phyloP scores from a whole-genome alignment of 2,888 invertebrate genomes.

The Phortica magna region DNA sequence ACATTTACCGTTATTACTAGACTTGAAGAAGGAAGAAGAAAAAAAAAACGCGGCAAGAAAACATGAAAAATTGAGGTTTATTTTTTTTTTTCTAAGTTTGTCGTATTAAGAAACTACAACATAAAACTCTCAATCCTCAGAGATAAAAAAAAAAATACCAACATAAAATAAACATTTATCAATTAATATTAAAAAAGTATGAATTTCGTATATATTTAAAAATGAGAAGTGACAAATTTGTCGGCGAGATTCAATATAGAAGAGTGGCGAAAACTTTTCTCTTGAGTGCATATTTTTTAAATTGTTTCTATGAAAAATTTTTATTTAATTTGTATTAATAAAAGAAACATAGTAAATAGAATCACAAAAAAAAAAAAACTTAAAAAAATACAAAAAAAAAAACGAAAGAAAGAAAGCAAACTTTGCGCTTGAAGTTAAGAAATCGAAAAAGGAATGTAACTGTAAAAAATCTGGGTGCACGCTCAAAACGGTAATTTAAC shows the following conservation, averaged over 20 bases:
- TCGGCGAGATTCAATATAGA: conserved; percentile 33
- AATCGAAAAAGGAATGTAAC: not conserved
- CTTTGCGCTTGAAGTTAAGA: conserved; percentile 3
- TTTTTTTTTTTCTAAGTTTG: conserved; percentile 19
- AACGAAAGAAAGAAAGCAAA: not conserved
- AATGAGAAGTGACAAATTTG: conserved; percentile 42
- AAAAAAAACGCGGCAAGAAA: conserved; percentile 28
- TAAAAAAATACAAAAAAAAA: conserved; percentile 48
- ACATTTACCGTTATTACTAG: conserved; percentile 55
- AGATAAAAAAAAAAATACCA: conserved; percentile 44
- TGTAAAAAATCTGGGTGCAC: conserved; percentile 44
- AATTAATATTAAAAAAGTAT: conserved; percentile 46
- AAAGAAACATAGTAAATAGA: conserved; percentile 31
- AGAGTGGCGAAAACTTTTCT: conserved; percentile 34
- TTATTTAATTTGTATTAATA: conserved; percentile 61
- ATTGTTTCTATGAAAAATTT: conserved; percentile 44
- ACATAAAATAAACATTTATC: conserved; percentile 64
- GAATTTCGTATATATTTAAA: conserved; percentile 54
- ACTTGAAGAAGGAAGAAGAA: conserved; percentile 10
- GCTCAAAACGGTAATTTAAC: not conserved
- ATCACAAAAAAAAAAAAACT: conserved; percentile 33
- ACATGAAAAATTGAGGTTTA: conserved; percentile 49
- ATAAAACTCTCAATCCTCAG: not conserved
- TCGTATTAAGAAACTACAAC: not conserved
- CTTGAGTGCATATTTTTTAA: not conserved